phyloP scores from a whole-genome alignment of 2,797 vertebrate genomes.

The Enteromius mattozi region DNA sequence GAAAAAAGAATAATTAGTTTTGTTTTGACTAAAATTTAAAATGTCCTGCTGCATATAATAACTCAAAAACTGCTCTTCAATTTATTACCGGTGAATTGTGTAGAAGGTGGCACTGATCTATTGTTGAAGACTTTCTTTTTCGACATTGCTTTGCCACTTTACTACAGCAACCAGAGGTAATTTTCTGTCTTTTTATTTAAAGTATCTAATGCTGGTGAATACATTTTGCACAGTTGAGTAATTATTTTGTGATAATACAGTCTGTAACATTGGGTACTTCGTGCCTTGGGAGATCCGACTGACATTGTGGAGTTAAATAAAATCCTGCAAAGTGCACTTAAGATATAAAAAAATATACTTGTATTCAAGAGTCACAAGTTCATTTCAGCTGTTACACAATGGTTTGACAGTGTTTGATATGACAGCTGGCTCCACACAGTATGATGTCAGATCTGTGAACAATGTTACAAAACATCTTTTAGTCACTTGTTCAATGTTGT shows the following conservation, averaged over 20 bases:
- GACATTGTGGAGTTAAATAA: slow-evolving; percentile 32
- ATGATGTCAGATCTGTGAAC: slow-evolving; percentile 57
- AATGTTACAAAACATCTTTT: slow-evolving; percentile 9
- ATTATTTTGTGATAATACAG: slow-evolving; percentile 31
- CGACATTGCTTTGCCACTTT: slow-evolving; percentile 8
- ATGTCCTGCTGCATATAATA: background rate
- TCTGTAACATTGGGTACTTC: slow-evolving; percentile 27
- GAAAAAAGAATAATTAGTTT: background rate
- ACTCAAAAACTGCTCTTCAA: background rate
- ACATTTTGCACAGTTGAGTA: slow-evolving; percentile 46
- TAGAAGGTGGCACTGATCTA: background rate
- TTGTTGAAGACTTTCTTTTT: background rate
- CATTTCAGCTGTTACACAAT: background rate
- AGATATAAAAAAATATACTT: background rate
- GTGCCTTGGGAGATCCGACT: slow-evolving; percentile 47
- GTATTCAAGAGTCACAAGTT: background rate
- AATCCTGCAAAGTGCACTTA: slow-evolving; percentile 46
- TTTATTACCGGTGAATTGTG: slow-evolving; percentile 15
- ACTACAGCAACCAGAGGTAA: background rate
- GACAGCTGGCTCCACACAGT: slow-evolving; percentile 32
- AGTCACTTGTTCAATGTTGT: background rate
- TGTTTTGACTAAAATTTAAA: background rate
- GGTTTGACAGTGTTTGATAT: slow-evolving; percentile 12
- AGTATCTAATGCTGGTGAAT: background rate
- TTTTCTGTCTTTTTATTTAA: slow-evolving; percentile 31